A percentile compares a stretch with the other conserved stretches of the same genome.
phyloP scores from a whole-genome alignment of 2,888 invertebrate genomes.

The Unio delphinus region DNA sequence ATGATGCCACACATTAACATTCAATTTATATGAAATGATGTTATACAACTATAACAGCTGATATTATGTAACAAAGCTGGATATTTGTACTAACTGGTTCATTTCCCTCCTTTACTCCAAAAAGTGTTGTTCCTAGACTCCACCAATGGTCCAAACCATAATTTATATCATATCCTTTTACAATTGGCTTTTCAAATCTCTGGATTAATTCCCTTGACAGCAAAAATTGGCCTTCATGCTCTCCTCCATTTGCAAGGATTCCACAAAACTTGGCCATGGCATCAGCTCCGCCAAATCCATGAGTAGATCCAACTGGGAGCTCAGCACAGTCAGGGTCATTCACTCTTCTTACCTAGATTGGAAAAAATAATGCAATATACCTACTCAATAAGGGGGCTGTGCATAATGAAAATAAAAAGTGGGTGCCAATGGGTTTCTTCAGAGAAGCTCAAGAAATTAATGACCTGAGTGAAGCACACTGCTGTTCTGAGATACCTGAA shows the following conservation, averaged over 20 bases:
- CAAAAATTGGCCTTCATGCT: slow-evolving; percentile 29
- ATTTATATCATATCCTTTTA: slow-evolving; percentile 47
- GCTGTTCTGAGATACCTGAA: too few relatives aligned
- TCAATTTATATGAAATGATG: too few relatives aligned
- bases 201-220: slow-evolving; percentile 40
- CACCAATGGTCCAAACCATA: slow-evolving; percentile 47
- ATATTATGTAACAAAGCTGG: background rate
- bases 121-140: slow-evolving; percentile 52
- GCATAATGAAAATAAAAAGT: too few relatives aligned
- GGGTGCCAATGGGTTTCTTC: too few relatives aligned
- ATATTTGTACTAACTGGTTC: slow-evolving; percentile 38
- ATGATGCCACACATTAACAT: too few relatives aligned
- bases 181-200: slow-evolving; percentile 45
- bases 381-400: too few relatives aligned
- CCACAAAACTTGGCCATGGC: slow-evolving; percentile 52
- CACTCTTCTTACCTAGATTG: slow-evolving; percentile 29
- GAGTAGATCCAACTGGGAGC: slow-evolving; percentile 49
- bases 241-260: slow-evolving; percentile 57
- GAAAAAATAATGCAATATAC: background rate
- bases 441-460: too few relatives aligned
- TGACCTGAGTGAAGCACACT: too few relatives aligned
- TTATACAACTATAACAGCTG: background rate
- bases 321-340: slow-evolving; percentile 59
- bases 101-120: slow-evolving; percentile 47
- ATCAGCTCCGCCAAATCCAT: slow-evolving; percentile 53